Evolutionary conservation across 2,113 vertebrate genomes (phyloP).

Genomic region (Emydura subglobosa): DNA sequence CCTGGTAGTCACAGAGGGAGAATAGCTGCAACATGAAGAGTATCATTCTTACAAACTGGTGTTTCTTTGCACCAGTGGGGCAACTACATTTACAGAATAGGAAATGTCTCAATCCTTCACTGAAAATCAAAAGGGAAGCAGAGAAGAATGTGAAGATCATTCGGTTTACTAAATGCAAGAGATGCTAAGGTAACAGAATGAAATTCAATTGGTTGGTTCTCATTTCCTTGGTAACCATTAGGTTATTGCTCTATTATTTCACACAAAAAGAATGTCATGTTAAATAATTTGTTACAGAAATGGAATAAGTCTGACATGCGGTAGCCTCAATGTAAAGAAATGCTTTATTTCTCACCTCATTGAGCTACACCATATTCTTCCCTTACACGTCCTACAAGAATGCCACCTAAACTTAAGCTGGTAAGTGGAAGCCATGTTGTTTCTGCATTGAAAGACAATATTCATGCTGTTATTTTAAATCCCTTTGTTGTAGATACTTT

Average conservation of each 20-base stretch:
- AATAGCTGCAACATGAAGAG: background rate
- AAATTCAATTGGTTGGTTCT: constrained; percentile 47
- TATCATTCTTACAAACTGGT: background rate
- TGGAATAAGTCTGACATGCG: background rate
- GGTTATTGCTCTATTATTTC: constrained; percentile 51
- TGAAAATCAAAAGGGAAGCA: constrained; percentile 24
- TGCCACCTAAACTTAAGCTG: background rate
- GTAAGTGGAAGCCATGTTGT: background rate
- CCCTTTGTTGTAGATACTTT: background rate
- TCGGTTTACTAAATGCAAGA: constrained; percentile 58
- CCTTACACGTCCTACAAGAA: constrained; percentile 52
- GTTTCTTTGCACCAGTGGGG: background rate
- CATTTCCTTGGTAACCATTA: constrained; percentile 41
- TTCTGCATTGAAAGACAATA: background rate
- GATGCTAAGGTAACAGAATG: constrained; percentile 50
- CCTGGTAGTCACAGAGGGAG: constrained; percentile 9
- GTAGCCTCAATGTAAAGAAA: constrained; percentile 14
- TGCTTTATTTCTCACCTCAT: constrained; percentile 27
- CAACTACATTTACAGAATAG: constrained; percentile 33
- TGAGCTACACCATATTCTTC: constrained; percentile 17
- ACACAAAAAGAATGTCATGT: background rate
- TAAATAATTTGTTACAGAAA: constrained; percentile 20
- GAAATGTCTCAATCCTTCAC: constrained; percentile 18
- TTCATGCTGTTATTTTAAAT: background rate
- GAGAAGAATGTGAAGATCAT: constrained; percentile 34